Percentiles rank a stretch among this genome's conserved stretches.
Evolutionary conservation across 2,797 vertebrate species (phyloP).

Genomic region (Nyctalus aviator): DNA sequence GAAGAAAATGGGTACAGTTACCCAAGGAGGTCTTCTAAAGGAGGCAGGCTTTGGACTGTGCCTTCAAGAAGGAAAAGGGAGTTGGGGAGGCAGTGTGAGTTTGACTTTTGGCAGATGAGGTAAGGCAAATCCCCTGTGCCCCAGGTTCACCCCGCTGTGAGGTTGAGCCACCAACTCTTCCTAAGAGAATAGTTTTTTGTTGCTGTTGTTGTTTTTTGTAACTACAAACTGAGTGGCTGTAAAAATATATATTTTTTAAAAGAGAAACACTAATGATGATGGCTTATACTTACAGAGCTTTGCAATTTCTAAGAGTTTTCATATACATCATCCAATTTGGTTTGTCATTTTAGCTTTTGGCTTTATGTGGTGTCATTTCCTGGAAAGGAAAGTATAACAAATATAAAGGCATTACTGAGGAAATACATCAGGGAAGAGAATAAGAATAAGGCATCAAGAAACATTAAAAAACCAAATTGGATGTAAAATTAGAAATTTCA

Average conservation of each 20-base stretch:
- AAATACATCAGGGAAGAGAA: not conserved
- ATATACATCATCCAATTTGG: not conserved
- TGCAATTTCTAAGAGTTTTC: not conserved
- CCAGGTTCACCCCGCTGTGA: constrained; percentile 13
- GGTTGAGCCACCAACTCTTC: not conserved
- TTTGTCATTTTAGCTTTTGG: not conserved
- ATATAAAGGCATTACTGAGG: not conserved
- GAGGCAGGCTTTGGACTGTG: not conserved
- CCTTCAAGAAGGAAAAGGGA: not conserved
- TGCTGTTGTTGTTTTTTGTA: no score
- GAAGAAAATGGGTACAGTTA: not conserved
- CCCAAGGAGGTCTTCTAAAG: not conserved
- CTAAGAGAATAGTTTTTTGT: constrained; percentile 2
- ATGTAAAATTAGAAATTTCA: constrained; percentile 44
- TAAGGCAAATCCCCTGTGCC: not conserved
- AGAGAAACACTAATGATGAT: not conserved
- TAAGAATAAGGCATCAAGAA: not conserved
- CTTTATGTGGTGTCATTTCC: not conserved
- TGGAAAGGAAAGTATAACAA: not conserved
- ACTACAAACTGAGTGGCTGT: no score
- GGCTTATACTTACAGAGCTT: not conserved
- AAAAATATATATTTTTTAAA: not conserved
- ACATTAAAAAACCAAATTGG: not conserved
- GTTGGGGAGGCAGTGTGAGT: not conserved
- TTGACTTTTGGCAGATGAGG: not conserved